Evolutionary conservation across 2,888 invertebrate species (phyloP).

Genomic region (Aspidiotus rigidus): DNA sequence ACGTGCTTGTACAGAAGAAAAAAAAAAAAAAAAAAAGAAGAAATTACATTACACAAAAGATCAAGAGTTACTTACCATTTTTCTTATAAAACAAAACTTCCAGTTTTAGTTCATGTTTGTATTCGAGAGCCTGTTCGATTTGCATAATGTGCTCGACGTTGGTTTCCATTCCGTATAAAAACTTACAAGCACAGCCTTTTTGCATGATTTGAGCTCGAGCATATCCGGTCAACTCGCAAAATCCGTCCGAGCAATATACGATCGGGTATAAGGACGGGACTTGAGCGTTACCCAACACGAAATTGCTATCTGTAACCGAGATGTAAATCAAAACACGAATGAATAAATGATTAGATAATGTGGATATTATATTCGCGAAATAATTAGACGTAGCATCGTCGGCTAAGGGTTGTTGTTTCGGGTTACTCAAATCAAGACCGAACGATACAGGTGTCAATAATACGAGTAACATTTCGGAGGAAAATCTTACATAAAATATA

Average conservation of each 20-base stretch:
- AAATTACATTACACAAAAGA: no score
- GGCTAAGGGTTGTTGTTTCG: no score
- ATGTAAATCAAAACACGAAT: constrained; percentile 6
- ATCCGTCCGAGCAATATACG: constrained; percentile 93
- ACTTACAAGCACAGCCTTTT: constrained; percentile 90
- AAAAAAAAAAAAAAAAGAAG: no score
- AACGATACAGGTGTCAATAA: no score
- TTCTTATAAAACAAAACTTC: constrained; percentile 93
- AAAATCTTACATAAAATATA: no score
- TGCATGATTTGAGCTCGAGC: constrained; percentile 93
- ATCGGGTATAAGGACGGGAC: constrained; percentile 79
- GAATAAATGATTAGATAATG: no score
- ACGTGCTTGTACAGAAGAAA: no score
- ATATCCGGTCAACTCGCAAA: constrained; percentile 90
- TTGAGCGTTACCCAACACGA: constrained; percentile 91
- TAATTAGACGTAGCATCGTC: no score
- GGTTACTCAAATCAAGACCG: no score
- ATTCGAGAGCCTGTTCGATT: constrained; percentile 81
- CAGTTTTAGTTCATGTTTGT: constrained; percentile 82
- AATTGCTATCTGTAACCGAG: constrained; percentile 76
- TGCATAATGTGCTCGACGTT: constrained; percentile 76
- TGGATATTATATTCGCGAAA: no score
- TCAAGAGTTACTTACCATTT: constrained; percentile 58
- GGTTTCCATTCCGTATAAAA: constrained; percentile 85
- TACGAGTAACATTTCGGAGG: no score